Evolutionary conservation across 2,797 vertebrate genomes (phyloP), one percentile per base, ranked within the genome.

Genomic region (Bryconaethiops microstoma): DNA sequence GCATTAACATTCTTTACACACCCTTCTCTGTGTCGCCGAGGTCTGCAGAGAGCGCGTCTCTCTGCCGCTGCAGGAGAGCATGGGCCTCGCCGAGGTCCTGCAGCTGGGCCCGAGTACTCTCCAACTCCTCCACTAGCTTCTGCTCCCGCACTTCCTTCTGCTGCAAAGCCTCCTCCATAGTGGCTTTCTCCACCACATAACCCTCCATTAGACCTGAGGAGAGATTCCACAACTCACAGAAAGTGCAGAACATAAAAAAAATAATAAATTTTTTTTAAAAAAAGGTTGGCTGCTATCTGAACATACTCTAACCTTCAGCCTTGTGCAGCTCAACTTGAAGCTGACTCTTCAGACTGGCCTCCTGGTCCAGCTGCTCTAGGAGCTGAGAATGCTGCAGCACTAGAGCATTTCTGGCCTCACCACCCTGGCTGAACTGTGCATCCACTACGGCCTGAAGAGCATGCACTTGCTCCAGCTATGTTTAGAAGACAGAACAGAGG

Each of bases 261-360:
- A n/a, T n/a, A n/a, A n/a, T n/a, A n/a, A n/a, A n/a, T n/a, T 29
- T 29, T 29, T 29, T 29, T 1, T 1, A 35, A 35, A 17, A 2
- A 19, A 1, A 67, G 17, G 40, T 73, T 73, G 5, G 16, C 40
- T 78, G 54, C 13, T 5, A 13, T 72, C 21, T 62, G 59, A 81
- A 8, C 29, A 45, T 63, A 39, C 29, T 83, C 48, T 16, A 87
- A 99, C 98, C 97, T 82, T 96, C 94, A 0, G 96, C 92, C 87
- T 97, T 97, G 87, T 99, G 97, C 23, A 98, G 94, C 76, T 98
- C 92, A 29, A 97, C 87, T 7, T 92, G 91, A 63, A 99, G 94
- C 7, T 91, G 89, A 35, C 91, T 94, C 90, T 96, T 96, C 48
- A 90, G 88, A 23, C 91, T 88, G 0, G 92, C 93, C 85, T 97